A percentile compares a stretch with the other conserved stretches of the same genome.
These are phyloP conservation scores for Tenthredo notha DNA, from an alignment of 2,888 invertebrate species.

Conservation along the genomic window DNA sequence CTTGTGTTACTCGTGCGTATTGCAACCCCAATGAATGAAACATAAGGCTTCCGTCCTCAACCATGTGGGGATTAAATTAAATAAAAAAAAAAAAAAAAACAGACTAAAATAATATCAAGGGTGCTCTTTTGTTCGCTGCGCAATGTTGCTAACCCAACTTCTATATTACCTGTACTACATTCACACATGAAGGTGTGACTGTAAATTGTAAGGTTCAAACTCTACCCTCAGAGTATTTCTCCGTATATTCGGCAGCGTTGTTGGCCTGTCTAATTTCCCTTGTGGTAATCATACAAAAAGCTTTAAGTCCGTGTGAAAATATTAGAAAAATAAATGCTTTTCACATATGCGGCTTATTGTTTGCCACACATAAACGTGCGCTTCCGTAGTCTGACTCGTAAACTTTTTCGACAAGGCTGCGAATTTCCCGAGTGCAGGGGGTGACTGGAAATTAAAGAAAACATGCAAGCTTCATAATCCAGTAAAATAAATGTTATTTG, in stretches of 20 bases:
- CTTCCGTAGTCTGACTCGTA: conserved; percentile 25
- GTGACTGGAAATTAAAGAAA: conserved; percentile 1
- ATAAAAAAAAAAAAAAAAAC: neutral
- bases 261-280: conserved; percentile 10
- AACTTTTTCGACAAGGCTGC: neutral
- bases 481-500: neutral
- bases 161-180: neutral
- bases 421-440: neutral
- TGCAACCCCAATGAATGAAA: conserved; percentile 30
- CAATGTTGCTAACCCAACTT: neutral
- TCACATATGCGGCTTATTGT: conserved; percentile 3
- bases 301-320: conserved; percentile 27
- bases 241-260: neutral
- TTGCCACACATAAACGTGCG: conserved; percentile 6
- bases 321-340: neutral
- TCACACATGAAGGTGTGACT: neutral
- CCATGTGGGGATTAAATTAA: neutral
- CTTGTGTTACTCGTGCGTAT: conserved; percentile 2
- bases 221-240: neutral
- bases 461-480: neutral
- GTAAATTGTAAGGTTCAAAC: neutral
- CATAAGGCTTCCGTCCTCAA: neutral
- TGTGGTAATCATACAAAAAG: conserved; percentile 9
- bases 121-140: neutral
- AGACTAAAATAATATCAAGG: neutral